Conservation (phyloP, 2,888 invertebrate genomes). For the Acleris sparsana region DNA sequence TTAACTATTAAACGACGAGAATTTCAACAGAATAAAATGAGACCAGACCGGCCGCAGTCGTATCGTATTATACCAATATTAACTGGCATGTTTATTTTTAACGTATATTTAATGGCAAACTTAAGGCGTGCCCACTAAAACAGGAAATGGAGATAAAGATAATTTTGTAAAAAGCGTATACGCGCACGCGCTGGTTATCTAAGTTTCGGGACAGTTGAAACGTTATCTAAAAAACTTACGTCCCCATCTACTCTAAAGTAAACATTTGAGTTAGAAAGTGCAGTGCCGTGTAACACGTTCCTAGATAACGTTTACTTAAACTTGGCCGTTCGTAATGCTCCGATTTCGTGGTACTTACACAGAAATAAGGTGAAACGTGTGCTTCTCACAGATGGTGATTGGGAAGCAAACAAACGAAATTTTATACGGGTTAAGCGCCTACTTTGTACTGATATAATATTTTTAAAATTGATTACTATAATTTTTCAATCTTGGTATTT, state of each 20-base stretch:
- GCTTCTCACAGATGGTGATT: constrained; percentile 51
- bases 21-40: constrained; percentile 21
- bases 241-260: constrained; percentile 73
- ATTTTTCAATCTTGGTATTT: neutral
- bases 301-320: constrained; percentile 70
- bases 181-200: constrained; percentile 65
- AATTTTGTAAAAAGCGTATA: constrained; percentile 67
- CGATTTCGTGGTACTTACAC: constrained; percentile 65
- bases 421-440: constrained; percentile 17
- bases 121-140: constrained; percentile 58
- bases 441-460: constrained; percentile 14
- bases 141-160: constrained; percentile 66
- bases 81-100: constrained; percentile 23
- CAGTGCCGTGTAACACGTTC: constrained; percentile 78
- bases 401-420: constrained; percentile 53
- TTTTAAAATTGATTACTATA: neutral
- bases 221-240: constrained; percentile 73
- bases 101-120: constrained; percentile 41
- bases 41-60: constrained; percentile 7
- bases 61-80: constrained; percentile 29
- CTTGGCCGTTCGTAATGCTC: constrained; percentile 67
- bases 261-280: constrained; percentile 83
- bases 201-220: constrained; percentile 69
- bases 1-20: constrained; percentile 9
- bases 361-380: constrained; percentile 52